Conservation (phyloP, 2,113 vertebrate genomes). For the Neolamprologus falcicula region DNA sequence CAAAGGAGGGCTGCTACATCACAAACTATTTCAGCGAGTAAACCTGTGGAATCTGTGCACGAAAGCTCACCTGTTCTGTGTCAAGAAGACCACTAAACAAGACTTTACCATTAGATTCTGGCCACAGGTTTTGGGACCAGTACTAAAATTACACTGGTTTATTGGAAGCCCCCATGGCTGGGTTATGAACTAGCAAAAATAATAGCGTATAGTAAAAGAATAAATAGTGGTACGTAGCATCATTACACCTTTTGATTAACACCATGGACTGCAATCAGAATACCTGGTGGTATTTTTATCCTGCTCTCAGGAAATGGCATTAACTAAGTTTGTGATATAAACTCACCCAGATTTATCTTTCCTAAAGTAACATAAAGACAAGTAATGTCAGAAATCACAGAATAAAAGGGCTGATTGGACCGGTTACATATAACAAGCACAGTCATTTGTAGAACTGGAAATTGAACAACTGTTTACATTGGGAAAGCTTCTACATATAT, state of each 20-base stretch:
- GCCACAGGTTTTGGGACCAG: rapidly evolving
- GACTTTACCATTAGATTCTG: not conserved
- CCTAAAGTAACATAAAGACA: not conserved
- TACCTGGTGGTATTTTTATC: not conserved
- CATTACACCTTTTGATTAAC: not conserved
- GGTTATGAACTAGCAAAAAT: not conserved
- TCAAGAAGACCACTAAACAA: not conserved
- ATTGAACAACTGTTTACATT: rapidly evolving
- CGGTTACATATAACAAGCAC: not conserved
- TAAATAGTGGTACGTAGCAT: not conserved
- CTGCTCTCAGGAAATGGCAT: not conserved
- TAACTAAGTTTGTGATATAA: not conserved
- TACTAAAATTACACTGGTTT: not conserved
- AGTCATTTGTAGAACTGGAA: rapidly evolving
- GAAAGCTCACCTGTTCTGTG: not conserved
- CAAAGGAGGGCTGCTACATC: not conserved
- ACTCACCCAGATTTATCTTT: not conserved
- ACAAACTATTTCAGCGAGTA: not conserved
- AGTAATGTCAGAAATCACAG: not conserved
- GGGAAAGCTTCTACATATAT: not conserved
- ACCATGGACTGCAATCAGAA: not conserved
- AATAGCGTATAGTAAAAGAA: not conserved
- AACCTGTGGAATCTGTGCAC: not conserved
- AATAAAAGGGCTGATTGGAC: not conserved
- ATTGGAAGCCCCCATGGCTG: not conserved